phyloP scores from a whole-genome alignment of 2,113 vertebrate species.

The Sorex fumeus region DNA sequence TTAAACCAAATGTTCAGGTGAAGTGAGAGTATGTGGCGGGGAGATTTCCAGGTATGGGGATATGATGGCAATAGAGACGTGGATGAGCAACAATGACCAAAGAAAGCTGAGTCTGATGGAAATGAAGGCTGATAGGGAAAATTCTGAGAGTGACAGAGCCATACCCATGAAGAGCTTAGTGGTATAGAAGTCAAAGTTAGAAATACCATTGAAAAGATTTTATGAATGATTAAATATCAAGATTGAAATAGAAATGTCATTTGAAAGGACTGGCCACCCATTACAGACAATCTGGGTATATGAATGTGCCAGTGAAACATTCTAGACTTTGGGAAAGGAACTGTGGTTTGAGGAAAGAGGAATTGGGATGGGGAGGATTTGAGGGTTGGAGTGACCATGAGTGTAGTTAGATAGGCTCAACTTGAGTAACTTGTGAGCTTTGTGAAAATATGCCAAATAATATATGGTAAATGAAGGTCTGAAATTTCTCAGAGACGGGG shows the following conservation, averaged over 20 bases:
- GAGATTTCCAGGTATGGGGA: background rate
- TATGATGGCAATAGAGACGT: background rate
- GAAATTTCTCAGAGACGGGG: background rate
- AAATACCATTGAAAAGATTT: constrained; percentile 20
- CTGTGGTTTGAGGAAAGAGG: accelerated
- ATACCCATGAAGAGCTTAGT: background rate
- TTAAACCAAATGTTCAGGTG: background rate
- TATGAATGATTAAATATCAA: background rate
- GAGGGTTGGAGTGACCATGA: background rate
- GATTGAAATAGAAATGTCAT: background rate
- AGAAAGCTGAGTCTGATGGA: background rate
- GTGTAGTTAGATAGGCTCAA: background rate
- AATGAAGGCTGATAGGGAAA: background rate
- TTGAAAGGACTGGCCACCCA: background rate
- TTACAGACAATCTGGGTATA: background rate
- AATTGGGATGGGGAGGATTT: accelerated
- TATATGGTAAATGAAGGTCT: background rate
- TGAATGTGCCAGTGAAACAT: background rate
- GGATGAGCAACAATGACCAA: too few relatives aligned
- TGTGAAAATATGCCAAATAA: too few relatives aligned
- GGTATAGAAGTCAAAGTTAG: background rate
- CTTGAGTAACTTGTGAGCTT: background rate
- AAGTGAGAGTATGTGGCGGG: background rate
- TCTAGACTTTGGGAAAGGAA: background rate
- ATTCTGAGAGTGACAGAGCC: background rate